phyloP scores from a whole-genome alignment of 2,797 vertebrate genomes.

The Falco concolor region DNA sequence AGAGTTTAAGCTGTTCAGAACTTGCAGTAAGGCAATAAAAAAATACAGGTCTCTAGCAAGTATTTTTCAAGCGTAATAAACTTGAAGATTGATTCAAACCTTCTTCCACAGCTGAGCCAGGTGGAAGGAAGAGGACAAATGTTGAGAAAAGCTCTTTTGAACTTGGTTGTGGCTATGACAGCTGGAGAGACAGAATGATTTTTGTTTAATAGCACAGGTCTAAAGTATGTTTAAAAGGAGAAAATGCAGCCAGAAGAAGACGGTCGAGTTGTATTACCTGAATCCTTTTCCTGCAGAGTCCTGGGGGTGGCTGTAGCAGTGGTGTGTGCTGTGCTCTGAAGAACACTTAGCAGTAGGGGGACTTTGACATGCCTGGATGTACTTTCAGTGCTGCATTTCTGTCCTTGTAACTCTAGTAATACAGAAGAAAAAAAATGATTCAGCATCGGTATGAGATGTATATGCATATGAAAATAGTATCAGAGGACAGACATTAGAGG shows the following conservation, averaged over 20 bases:
- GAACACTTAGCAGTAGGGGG: not conserved
- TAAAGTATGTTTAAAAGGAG: not conserved
- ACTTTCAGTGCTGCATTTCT: not conserved
- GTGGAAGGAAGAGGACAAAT: not conserved
- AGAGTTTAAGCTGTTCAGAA: not conserved
- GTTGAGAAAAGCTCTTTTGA: not conserved
- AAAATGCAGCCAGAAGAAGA: not conserved
- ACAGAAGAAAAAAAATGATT: not conserved
- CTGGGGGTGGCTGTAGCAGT: not conserved
- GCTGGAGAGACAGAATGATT: not conserved
- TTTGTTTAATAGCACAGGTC: not conserved
- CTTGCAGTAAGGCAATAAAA: not conserved
- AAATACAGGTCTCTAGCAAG: not conserved
- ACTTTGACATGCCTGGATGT: fast-evolving
- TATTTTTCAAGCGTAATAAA: not conserved
- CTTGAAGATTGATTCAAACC: not conserved
- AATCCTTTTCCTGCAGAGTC: not conserved
- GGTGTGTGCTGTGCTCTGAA: not conserved
- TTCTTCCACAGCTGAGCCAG: not conserved
- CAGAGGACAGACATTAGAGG: not conserved
- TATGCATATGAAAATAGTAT: not conserved
- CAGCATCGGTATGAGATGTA: not conserved
- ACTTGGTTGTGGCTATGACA: not conserved
- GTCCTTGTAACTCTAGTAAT: not conserved
- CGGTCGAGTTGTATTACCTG: not conserved